Conservation (phyloP, 1,140 invertebrate genomes). For the Musca domestica region DNA sequence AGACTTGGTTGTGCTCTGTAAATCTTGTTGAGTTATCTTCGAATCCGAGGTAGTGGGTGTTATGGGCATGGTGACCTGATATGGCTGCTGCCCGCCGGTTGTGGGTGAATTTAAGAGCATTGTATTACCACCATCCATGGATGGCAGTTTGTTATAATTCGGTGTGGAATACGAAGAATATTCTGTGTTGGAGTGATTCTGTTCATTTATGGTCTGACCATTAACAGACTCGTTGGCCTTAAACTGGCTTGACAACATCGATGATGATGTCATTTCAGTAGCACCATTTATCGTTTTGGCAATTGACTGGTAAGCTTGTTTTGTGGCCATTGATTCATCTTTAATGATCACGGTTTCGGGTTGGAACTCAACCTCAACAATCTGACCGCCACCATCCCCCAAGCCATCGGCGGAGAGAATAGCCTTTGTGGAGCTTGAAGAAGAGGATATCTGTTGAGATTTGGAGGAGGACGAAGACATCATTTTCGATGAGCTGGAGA, state of each 20-base stretch:
- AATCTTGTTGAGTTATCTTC: not conserved
- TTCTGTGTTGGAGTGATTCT: slow-evolving; percentile 10
- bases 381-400: not conserved
- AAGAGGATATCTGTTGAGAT: slow-evolving; percentile 26
- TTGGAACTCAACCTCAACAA: slow-evolving; percentile 9
- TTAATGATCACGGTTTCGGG: slow-evolving; percentile 13
- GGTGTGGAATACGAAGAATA: not conserved
- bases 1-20: slow-evolving; percentile 1
- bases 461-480: not conserved
- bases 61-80: slow-evolving; percentile 30
- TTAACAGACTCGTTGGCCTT: slow-evolving; percentile 10
- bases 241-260: slow-evolving; percentile 27
- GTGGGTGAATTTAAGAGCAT: slow-evolving; percentile 30
- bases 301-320: slow-evolving; percentile 1
- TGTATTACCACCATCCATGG: not conserved
- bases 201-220: not conserved
- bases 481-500: not conserved
- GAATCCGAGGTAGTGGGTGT: not conserved
- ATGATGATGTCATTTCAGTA: slow-evolving; percentile 52
- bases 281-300: slow-evolving; percentile 29
- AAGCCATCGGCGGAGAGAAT: slow-evolving; percentile 32
- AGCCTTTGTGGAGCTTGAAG: slow-evolving; percentile 26
- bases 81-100: slow-evolving; percentile 21
- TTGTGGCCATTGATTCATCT: slow-evolving; percentile 12
- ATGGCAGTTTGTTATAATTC: slow-evolving; percentile 20